Evolutionary conservation across 2,888 invertebrate species (phyloP), one percentile per base, ranked within the genome.

Genomic region (Watsonalla binaria): DNA sequence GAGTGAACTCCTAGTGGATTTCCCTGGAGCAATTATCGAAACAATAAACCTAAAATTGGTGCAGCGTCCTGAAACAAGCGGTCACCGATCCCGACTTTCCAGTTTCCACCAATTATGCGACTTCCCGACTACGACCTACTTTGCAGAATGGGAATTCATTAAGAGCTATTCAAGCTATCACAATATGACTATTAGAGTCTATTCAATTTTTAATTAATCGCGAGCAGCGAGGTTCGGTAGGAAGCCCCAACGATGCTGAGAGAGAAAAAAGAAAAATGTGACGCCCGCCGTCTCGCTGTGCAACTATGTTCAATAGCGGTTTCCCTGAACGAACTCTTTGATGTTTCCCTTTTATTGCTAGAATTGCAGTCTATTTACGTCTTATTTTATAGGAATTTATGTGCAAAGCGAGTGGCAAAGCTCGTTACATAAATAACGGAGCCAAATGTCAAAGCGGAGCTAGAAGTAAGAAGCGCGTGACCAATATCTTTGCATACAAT

Each of bases 1-100:
- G 65, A 67, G 66, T 62, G 57, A 74, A 77, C 65, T 70, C 72
- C 62, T 70, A 74, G 72, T 62, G 68, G 74, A 80, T 80, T 80
- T 81, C 76, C 80, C 80, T 76, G 66, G 80, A 87, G 86, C 82
- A 88, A 88, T 90, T 89, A 88, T 82, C 74, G 83, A 86, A 86
- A 90, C 89, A 89, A 90, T 89, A 84, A 87, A 86, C 78, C 80
- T 84, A 81, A 86, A 89, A 88, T 87, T 88, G 79, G 82, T 78
- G 82, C 83, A 80, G 76, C 70, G 72, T 76, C 73, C 78, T 74
- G 74, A 72, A 76, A 74, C 69, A 68, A 68, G 67, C 73, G 84
- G 86, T 84, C 82, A 82, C 83, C 73, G 80, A 82, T 82, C 84
- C 69, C 75, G 78, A 81, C 77, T 86, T 82, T 74, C 80, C 79